Evolutionary conservation across 2,888 invertebrate species (phyloP), one percentile per base, ranked within the genome.

Genomic region (Tipula vernalis): DNA sequence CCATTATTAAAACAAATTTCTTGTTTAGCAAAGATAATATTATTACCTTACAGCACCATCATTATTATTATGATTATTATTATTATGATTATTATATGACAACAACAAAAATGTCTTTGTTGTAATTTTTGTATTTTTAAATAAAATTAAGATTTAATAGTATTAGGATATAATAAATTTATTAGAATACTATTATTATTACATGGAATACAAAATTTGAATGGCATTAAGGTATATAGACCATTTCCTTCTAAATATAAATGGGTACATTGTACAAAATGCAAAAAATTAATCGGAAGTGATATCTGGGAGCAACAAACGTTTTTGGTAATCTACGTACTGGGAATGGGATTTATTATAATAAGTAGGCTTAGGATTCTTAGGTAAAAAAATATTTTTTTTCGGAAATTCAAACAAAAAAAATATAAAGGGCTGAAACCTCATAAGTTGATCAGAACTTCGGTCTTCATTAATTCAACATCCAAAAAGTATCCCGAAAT

Each of bases 101-200:
- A 71, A 71, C 71, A 71, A 28, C 18, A 28, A 71, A 28, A 71
- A 18, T 71, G 71, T 71, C 71, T 71, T 71, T 71, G 71, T 71
- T 71, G 71, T 71, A 71, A 71, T 3, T 28, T 28, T 57, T 12
- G 15, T 57, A 44, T 44, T 44, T 71, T 28, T 18, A 12, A 71
- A 71, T 71, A 71, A 71, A 71, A 71, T 71, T 71, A 71, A 71
- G 71, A 71, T 71, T 71, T 71, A 71, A 71, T 71, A 71, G 71
- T 71, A 71, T 71, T 71, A 71, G 71, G 71, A 71, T 71, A 13
- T 28, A 71, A 71, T 71, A 71, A 71, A 71, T 71, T 71, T 71
- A 71, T 71, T 28, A 71, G 28, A 71, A 71, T 28, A 28, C 71
- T 71, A 71, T 71, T 71, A 71, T 28, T 28, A 28, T 71, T 71